phyloP scores from a whole-genome alignment of 2,888 invertebrate genomes.

The Dorcus hopei region DNA sequence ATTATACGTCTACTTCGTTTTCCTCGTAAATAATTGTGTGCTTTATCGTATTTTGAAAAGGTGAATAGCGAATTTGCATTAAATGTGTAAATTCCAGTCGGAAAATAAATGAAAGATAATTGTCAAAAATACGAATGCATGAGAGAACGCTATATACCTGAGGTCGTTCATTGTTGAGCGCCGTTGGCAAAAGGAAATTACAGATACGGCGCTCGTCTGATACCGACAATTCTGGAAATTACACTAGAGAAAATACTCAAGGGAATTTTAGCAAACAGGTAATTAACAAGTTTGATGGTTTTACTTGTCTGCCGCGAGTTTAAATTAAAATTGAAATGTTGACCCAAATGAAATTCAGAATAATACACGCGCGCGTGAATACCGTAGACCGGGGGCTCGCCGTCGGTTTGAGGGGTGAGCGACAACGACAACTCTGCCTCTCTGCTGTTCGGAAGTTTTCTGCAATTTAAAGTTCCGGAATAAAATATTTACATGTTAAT shows the following conservation, averaged over 20 bases:
- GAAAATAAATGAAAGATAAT: slow-evolving; percentile 12
- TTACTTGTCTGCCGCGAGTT: slow-evolving; percentile 42
- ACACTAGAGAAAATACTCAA: slow-evolving; percentile 47
- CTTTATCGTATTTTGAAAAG: no score
- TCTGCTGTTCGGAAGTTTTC: no score
- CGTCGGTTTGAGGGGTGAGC: slow-evolving; percentile 5
- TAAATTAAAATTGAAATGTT: slow-evolving; percentile 48
- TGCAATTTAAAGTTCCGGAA: slow-evolving; percentile 1
- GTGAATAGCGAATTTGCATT: no score
- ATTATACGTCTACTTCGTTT: no score
- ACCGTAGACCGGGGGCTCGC: not conserved
- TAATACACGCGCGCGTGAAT: slow-evolving; percentile 25
- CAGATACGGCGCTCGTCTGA: slow-evolving; percentile 43
- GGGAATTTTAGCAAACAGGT: slow-evolving; percentile 50
- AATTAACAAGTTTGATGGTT: slow-evolving; percentile 52
- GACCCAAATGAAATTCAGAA: slow-evolving; percentile 38
- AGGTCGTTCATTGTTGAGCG: slow-evolving; percentile 30
- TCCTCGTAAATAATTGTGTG: no score
- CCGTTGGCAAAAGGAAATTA: slow-evolving; percentile 41
- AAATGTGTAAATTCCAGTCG: no score
- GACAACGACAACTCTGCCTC: not conserved
- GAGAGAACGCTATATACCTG: slow-evolving; percentile 19
- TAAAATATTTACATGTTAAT: slow-evolving; percentile 11
- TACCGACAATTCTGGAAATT: slow-evolving; percentile 50
- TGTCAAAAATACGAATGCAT: slow-evolving; percentile 15